These are phyloP conservation scores for Herminia tarsipennalis DNA, from an alignment of 2,888 invertebrate species.

Conservation along the genomic window DNA sequence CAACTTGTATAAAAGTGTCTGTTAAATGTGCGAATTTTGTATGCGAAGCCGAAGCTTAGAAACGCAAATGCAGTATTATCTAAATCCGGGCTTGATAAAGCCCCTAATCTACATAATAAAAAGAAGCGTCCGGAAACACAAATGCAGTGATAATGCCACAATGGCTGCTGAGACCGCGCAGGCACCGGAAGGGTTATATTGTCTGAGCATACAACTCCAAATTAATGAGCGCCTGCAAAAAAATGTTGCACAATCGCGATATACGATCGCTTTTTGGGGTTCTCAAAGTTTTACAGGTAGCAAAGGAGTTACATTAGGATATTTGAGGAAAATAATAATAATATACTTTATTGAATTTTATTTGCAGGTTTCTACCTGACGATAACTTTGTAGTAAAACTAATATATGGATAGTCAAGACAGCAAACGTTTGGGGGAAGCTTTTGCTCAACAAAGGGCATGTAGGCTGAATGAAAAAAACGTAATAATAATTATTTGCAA, in stretches of 20 bases:
- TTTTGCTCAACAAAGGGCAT: no score
- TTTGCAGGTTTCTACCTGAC: no score
- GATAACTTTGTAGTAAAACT: no score
- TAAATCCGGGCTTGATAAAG: constrained; percentile 72
- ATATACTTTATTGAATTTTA: no score
- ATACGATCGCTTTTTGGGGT: constrained; percentile 68
- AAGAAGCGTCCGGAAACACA: constrained; percentile 76
- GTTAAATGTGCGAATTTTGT: constrained; percentile 38
- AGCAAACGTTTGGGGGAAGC: no score
- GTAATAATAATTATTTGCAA: no score
- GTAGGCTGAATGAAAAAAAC: no score
- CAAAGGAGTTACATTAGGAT: neutral
- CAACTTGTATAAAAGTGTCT: constrained; percentile 24
- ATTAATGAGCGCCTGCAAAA: constrained; percentile 82
- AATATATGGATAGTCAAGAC: no score
- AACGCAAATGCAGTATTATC: constrained; percentile 57
- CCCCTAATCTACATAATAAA: constrained; percentile 83
- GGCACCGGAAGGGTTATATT: constrained; percentile 76
- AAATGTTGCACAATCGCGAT: constrained; percentile 81
- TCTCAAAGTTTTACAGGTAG: constrained; percentile 59
- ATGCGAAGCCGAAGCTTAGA: constrained; percentile 48
- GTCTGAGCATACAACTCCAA: constrained; percentile 78
- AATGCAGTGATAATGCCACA: constrained; percentile 76
- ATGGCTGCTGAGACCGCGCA: constrained; percentile 63
- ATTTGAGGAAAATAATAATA: neutral